These are phyloP conservation scores for Dryomyza anilis DNA, from an alignment of 2,888 invertebrate species.

Conservation along the genomic window DNA sequence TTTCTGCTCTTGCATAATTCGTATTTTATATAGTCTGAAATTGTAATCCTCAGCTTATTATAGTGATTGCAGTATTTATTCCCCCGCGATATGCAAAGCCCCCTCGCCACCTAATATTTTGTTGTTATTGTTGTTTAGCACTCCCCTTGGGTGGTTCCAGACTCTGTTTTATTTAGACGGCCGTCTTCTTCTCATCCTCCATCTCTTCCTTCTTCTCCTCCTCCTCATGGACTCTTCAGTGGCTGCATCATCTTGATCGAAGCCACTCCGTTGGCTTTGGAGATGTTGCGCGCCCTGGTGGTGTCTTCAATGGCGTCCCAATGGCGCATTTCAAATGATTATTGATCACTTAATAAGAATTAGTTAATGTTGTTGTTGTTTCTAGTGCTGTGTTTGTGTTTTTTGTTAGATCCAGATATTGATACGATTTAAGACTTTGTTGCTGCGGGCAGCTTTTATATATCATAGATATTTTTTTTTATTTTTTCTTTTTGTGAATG, in stretches of 20 bases:
- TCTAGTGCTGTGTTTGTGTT: background rate
- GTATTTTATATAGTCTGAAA: conserved; percentile 45
- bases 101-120: background rate
- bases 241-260: no score
- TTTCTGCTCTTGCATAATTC: background rate
- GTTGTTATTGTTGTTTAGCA: conserved; percentile 29
- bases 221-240: no score
- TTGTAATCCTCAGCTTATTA: conserved; percentile 48
- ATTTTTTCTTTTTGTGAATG: conserved; percentile 18
- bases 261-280: background rate
- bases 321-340: conserved; percentile 51
- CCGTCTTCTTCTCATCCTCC: background rate
- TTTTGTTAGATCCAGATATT: conserved; percentile 2
- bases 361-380: conserved; percentile 21
- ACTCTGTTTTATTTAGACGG: background rate
- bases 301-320: conserved; percentile 43
- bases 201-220: background rate
- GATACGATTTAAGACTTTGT: conserved; percentile 6
- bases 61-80: conserved; percentile 51
- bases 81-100: background rate
- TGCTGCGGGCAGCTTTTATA: conserved; percentile 10
- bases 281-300: no score
- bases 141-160: conserved; percentile 32
- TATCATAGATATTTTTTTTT: conserved; percentile 5
- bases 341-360: conserved; percentile 54